Percentiles rank a stretch among this genome's conserved stretches.
Conservation (phyloP, 2,888 invertebrate species). For the Eupeodes latifasciatus region DNA sequence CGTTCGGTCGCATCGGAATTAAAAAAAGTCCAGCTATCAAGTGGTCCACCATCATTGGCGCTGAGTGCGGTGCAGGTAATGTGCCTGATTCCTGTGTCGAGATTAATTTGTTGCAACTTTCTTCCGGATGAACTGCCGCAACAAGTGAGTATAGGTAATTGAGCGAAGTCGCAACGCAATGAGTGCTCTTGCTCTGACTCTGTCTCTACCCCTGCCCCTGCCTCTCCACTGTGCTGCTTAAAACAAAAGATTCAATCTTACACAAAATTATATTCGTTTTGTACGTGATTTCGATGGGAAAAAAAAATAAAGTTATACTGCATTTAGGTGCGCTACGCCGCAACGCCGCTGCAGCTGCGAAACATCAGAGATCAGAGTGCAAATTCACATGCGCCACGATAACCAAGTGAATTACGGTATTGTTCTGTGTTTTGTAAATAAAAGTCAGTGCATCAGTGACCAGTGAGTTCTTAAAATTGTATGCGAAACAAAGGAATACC, state of each 20-base stretch:
- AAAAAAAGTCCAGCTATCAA: constrained; percentile 14
- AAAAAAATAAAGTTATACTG: constrained; percentile 17
- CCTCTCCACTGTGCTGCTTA: background rate
- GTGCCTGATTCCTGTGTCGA: constrained; percentile 50
- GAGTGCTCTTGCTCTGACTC: background rate
- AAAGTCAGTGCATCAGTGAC: constrained; percentile 17
- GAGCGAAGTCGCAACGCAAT: constrained; percentile 12
- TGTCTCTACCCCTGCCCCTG: no score
- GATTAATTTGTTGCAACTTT: constrained; percentile 56
- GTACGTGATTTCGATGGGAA: constrained; percentile 26
- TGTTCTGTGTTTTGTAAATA: constrained; percentile 41
- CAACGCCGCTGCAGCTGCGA: background rate
- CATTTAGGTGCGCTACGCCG: constrained; percentile 39
- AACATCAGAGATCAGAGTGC: constrained; percentile 37
- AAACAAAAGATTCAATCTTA: constrained; percentile 51
- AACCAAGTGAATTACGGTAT: constrained; percentile 45
- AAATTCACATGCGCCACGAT: constrained; percentile 41
- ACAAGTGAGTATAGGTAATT: constrained; percentile 24
- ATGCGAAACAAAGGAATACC: constrained; percentile 14
- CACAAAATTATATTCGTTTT: constrained; percentile 23
- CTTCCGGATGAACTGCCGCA: constrained; percentile 50
- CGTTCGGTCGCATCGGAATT: constrained; percentile 6
- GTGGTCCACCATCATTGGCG: constrained; percentile 35
- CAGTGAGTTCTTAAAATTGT: constrained; percentile 15
- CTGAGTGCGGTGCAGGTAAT: constrained; percentile 21